phyloP scores from a whole-genome alignment of 2,113 vertebrate species.

The Antechinus flavipes region DNA sequence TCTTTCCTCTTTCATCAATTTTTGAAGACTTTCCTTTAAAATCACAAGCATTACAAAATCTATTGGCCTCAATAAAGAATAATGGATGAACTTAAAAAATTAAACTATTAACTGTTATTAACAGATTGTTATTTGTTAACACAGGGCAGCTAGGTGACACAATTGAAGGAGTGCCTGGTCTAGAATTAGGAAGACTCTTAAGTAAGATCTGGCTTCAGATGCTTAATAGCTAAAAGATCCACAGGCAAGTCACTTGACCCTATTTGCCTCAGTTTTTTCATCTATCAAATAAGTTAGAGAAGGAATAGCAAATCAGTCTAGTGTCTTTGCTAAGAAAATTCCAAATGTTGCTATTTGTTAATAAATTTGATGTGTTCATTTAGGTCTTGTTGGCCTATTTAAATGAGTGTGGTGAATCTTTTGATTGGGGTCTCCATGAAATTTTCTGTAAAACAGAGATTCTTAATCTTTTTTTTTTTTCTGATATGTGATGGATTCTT shows the following conservation, averaged over 20 bases:
- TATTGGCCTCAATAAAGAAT: background rate
- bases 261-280: background rate
- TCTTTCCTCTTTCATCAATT: conserved; percentile 37
- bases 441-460: background rate
- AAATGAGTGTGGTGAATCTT: background rate
- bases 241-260: background rate
- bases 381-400: background rate
- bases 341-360: background rate
- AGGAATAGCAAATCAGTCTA: background rate
- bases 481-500: background rate
- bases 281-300: background rate
- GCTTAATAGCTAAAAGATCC: background rate
- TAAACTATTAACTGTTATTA: background rate
- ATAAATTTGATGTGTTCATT: background rate
- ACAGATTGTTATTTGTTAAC: background rate
- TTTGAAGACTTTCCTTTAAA: background rate
- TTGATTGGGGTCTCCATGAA: background rate
- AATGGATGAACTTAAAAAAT: background rate
- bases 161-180: background rate
- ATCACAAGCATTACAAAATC: background rate
- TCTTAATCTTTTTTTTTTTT: background rate
- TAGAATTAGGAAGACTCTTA: background rate
- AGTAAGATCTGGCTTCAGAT: background rate
- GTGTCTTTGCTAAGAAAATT: background rate
- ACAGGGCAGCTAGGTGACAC: background rate